These are phyloP conservation scores for Neostethus bicornis DNA, from an alignment of 2,797 vertebrate genomes.

Conservation along the genomic window DNA sequence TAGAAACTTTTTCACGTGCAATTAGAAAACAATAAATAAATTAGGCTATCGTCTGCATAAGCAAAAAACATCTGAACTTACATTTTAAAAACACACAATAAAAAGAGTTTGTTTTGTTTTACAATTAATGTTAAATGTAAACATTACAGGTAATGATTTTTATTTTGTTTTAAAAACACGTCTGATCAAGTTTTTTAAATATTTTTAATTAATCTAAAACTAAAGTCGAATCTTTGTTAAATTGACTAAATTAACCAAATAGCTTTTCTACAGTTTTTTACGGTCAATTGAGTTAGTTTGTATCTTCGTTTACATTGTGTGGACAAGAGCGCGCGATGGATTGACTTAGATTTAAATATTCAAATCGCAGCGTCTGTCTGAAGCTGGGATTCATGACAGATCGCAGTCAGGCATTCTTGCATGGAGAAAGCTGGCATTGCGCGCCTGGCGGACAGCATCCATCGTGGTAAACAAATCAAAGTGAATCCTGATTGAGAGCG, in stretches of 20 bases:
- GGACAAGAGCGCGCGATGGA: slow-evolving; percentile 45
- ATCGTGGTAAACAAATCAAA: slow-evolving; percentile 69
- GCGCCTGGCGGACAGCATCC: slow-evolving; percentile 52
- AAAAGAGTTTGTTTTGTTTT: not conserved
- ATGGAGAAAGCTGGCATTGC: slow-evolving; percentile 64
- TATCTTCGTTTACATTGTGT: slow-evolving; percentile 67
- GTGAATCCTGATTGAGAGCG: slow-evolving; percentile 60
- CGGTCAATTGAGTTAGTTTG: slow-evolving; percentile 68
- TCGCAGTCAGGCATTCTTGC: slow-evolving; percentile 60
- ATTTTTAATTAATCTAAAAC: slow-evolving; percentile 28
- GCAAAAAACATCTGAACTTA: not conserved
- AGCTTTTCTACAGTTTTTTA: slow-evolving; percentile 36
- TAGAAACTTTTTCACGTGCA: too few species aligned
- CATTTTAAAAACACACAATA: not conserved
- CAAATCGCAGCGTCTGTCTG: slow-evolving; percentile 68
- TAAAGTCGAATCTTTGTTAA: slow-evolving; percentile 37
- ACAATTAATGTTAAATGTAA: slow-evolving; percentile 20
- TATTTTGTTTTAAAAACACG: slow-evolving; percentile 26
- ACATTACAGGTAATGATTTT: slow-evolving; percentile 13
- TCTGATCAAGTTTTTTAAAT: slow-evolving; percentile 1
- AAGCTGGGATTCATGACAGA: slow-evolving; percentile 58
- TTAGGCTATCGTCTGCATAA: not conserved
- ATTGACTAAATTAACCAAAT: slow-evolving; percentile 52
- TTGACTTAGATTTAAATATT: slow-evolving; percentile 74
- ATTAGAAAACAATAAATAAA: not conserved